Evolutionary conservation across 2,888 invertebrate genomes (phyloP).

Genomic region (Acrobasis repandana): DNA sequence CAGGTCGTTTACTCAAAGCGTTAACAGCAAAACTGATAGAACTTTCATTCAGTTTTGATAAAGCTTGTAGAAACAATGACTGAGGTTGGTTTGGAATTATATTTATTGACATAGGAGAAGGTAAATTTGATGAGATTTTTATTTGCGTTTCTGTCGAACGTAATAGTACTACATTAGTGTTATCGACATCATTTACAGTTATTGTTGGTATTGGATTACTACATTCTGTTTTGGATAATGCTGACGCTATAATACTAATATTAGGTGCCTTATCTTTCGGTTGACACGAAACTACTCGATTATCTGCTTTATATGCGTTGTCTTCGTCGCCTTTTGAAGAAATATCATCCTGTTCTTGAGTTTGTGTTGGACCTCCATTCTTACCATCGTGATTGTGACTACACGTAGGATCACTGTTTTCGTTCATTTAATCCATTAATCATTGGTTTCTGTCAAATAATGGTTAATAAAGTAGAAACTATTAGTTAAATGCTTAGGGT

Average conservation of each 20-base stretch:
- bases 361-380: neutral
- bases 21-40: slow-evolving; percentile 44
- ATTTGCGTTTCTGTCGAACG: slow-evolving; percentile 33
- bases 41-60: slow-evolving; percentile 59
- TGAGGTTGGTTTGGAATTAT: slow-evolving; percentile 47
- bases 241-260: too few relatives aligned
- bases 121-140: slow-evolving; percentile 38
- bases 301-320: neutral
- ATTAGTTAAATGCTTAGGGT: too few relatives aligned
- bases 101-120: slow-evolving; percentile 39
- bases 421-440: neutral
- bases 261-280: neutral
- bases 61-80: slow-evolving; percentile 59
- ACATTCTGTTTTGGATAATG: neutral
- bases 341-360: neutral
- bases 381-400: neutral
- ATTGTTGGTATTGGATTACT: neutral
- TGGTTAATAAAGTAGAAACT: too few relatives aligned
- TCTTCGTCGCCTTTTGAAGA: neutral
- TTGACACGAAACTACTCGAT: neutral
- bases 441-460: neutral
- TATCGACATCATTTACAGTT: neutral
- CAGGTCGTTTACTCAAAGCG: slow-evolving; percentile 22
- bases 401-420: slow-evolving; percentile 4
- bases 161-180: neutral